Base-by-base conservation (phyloP, 1,140 invertebrate species). In the Pissodes strobi region DNA sequence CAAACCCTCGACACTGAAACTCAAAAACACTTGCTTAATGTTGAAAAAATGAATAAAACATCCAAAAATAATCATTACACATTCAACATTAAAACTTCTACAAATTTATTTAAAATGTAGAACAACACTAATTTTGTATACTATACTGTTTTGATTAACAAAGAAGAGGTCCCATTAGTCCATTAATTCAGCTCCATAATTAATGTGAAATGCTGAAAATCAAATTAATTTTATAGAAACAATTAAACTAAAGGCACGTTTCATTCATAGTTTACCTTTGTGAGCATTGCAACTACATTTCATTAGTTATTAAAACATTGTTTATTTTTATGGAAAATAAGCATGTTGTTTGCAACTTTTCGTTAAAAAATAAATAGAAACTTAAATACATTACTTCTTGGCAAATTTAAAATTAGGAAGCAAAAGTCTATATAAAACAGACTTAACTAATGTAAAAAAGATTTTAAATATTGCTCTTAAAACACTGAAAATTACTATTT, bases 41-140 rank as follows among this genome's bases (percentile, higher is more conserved):
- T 56, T 27, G 37, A 39, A 41, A 43, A 45, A 4, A 3, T 21
- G 8, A 58, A 45, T 12, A 57, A 57, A 51, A 15, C 41, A 25
- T 15, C 15, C 19, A 49, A 38, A 57, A 21, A 51, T 48, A 43
- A 43, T 39, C 8, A 56, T 15, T 15, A 39, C 9, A 34, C 13
- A 5, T 34, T 12, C 1, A 5, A 12, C 18, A 1, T 15, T 15
- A 38, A n/a, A 39, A 15, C 48, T 51, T 62, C 49, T 63, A 57
- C 19, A 53, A 41, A 30, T 19, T 43, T 43, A 43, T 53, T 59
- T 5, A 27, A 27, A 49, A 30, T 37, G 15, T 25, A 63, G 62
- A 57, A 53, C 43, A 64, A 64, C 64, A 69, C 64, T 55, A 69
- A 60, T 53, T 64, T 65, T 55, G 8, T 34, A 66, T 66, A 69